Conservation (phyloP, 2,113 vertebrate genomes). For the Anthoscopus minutus region DNA sequence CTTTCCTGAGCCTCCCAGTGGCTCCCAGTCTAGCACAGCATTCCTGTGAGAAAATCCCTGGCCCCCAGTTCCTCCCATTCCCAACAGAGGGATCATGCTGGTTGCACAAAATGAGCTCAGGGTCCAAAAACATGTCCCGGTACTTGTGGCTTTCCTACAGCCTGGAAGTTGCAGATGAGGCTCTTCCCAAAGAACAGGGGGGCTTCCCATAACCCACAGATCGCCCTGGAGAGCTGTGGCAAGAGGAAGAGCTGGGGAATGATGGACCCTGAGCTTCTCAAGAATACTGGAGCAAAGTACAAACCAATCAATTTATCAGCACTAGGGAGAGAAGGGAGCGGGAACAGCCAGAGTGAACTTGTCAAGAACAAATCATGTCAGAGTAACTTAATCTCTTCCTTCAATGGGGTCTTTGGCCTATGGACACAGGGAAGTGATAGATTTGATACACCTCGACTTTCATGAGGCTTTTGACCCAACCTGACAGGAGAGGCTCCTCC, state of each 20-base stretch:
- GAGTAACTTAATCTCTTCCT: slow-evolving; percentile 20
- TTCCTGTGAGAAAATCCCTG: not conserved
- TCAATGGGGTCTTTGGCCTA: slow-evolving; percentile 42
- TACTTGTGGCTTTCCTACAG: not conserved
- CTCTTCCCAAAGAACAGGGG: not conserved
- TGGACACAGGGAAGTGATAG: slow-evolving; percentile 11
- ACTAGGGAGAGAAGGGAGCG: not conserved
- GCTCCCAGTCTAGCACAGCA: not conserved
- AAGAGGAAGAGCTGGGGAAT: not conserved
- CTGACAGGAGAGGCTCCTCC: not conserved
- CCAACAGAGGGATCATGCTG: rapidly evolving
- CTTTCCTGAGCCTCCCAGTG: not conserved
- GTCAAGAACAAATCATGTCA: slow-evolving; percentile 31
- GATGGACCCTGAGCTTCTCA: not conserved
- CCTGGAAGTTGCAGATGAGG: not conserved
- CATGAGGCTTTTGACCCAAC: slow-evolving; percentile 11
- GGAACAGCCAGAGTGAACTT: not conserved
- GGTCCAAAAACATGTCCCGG: rapidly evolving
- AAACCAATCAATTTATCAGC: not conserved
- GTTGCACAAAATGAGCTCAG: rapidly evolving
- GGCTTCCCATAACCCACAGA: not conserved
- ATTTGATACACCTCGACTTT: slow-evolving; percentile 18
- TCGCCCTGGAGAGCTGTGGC: not conserved
- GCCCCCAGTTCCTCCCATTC: rapidly evolving
- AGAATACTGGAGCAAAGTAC: not conserved